Evolutionary conservation across 2,888 invertebrate genomes (phyloP).

Genomic region (Nineta flava): DNA sequence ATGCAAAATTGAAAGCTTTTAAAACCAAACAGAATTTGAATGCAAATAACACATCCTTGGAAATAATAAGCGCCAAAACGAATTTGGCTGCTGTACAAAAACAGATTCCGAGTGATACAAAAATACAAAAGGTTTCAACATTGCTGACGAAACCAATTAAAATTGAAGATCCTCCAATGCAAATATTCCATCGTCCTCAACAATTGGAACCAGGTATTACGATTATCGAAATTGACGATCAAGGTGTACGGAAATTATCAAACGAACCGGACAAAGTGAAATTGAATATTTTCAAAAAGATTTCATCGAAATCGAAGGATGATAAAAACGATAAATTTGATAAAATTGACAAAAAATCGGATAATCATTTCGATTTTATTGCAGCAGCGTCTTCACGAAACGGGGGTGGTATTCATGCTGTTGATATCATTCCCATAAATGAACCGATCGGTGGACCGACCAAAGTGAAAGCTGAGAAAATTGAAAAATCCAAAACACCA

Average conservation of each 20-base stretch:
- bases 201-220: conserved; percentile 16
- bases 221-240: conserved; percentile 10
- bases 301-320: conserved; percentile 57
- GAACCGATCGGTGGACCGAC: background rate
- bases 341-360: conserved; percentile 22
- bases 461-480: background rate
- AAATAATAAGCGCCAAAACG: background rate
- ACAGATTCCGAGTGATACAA: background rate
- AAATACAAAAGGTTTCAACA: background rate
- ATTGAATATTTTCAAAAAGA: conserved; percentile 75
- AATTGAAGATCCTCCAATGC: conserved; percentile 2
- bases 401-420: background rate
- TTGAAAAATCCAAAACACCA: conserved; percentile 16
- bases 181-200: conserved; percentile 12
- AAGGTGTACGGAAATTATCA: conserved; percentile 39
- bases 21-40: conserved; percentile 15
- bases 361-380: conserved; percentile 2
- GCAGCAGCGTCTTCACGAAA: background rate
- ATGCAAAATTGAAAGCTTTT: conserved; percentile 30
- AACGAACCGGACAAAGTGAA: conserved; percentile 74
- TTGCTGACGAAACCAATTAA: conserved; percentile 1
- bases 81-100: background rate
- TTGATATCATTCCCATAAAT: conserved; percentile 3
- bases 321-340: conserved; percentile 33
- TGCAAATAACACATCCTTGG: background rate